Percentiles rank a stretch among this genome's conserved stretches.
phyloP scores from a whole-genome alignment of 2,113 vertebrate genomes.

The Oxygymnocypris stewartii region DNA sequence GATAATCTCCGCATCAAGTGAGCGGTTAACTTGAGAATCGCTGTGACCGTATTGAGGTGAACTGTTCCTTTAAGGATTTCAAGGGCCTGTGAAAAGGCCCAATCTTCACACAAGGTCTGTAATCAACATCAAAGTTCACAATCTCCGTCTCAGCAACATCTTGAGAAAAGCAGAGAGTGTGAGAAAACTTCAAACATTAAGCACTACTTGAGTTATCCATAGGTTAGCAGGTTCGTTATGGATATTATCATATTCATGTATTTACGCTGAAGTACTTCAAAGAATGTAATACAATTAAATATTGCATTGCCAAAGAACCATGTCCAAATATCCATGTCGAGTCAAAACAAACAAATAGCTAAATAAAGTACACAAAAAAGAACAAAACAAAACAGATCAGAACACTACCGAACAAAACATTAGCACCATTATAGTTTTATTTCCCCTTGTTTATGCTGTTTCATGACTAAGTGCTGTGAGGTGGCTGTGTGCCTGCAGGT shows the following conservation, averaged over 20 bases:
- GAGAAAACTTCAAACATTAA: neutral
- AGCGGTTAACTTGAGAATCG: neutral
- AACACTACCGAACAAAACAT: neutral
- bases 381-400: neutral
- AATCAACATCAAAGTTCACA: neutral
- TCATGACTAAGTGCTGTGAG: neutral
- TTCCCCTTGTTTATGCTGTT: neutral
- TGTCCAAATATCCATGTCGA: too few species aligned
- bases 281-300: neutral
- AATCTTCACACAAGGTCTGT: neutral
- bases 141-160: neutral
- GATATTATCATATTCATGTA: neutral
- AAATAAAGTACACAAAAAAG: too few species aligned
- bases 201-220: neutral
- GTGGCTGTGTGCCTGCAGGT: neutral
- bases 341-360: neutral
- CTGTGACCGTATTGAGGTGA: neutral
- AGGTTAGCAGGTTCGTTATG: neutral
- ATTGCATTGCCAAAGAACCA: neutral
- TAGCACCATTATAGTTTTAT: neutral
- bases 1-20: neutral
- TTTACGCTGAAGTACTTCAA: neutral
- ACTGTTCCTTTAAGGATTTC: neutral
- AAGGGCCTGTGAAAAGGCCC: neutral
- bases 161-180: neutral